Evolutionary conservation across 2,113 vertebrate species (phyloP).

Genomic region (Piprites chloris): DNA sequence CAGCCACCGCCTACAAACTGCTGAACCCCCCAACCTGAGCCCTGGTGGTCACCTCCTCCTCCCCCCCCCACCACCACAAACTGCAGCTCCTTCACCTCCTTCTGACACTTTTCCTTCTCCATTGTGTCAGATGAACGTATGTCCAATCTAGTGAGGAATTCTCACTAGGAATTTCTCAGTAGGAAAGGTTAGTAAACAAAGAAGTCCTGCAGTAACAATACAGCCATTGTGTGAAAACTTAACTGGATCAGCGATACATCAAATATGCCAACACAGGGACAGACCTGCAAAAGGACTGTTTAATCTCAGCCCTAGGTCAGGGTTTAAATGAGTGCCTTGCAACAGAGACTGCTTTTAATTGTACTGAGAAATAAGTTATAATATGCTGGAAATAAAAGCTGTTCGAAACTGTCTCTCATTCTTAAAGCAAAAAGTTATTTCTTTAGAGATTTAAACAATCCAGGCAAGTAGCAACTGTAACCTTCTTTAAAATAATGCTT

Average conservation of each 20-base stretch:
- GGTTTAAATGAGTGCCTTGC: not conserved
- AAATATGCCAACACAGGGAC: slow-evolving; percentile 4
- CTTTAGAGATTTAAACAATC: not conserved
- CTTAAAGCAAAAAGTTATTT: not conserved
- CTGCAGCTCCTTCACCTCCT: not conserved
- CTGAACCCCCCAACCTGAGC: not conserved
- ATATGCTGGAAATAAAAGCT: slow-evolving; percentile 15
- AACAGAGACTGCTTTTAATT: not conserved
- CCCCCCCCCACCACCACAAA: too few relatives aligned
- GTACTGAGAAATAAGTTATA: not conserved
- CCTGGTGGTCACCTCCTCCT: not conserved
- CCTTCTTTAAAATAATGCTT: not conserved
- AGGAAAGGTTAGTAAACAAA: slow-evolving; percentile 54
- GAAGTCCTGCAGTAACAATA: slow-evolving; percentile 20
- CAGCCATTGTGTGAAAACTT: slow-evolving; percentile 43
- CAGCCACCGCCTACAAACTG: not conserved
- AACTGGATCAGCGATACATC: slow-evolving; percentile 53
- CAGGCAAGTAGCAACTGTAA: not conserved
- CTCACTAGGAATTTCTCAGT: not conserved
- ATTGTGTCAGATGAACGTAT: not conserved
- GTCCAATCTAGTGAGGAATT: slow-evolving; percentile 22
- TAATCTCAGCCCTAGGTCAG: slow-evolving; percentile 13
- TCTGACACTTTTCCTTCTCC: not conserved
- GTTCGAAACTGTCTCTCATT: not conserved
- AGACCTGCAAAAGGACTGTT: not conserved